Conservation (phyloP, 2,888 invertebrate species). For the Phlogophora meticulosa region DNA sequence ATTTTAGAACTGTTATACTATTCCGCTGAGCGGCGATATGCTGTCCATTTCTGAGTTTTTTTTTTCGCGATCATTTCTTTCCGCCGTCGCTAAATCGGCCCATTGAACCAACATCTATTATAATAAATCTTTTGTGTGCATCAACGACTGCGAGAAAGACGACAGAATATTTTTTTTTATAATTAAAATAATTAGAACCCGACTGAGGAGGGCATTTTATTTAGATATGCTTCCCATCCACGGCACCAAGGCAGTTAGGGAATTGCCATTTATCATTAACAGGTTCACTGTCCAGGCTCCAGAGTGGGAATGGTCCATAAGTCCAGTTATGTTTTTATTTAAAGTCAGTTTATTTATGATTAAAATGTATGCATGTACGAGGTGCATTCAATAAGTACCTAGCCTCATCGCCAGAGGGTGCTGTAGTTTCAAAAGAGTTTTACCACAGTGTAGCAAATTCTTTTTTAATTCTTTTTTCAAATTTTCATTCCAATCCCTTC, state of each 20-base stretch:
- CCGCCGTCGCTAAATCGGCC: slow-evolving; percentile 51
- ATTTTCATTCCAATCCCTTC: no score
- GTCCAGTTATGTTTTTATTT: slow-evolving; percentile 22
- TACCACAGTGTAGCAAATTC: no score
- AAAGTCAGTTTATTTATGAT: slow-evolving; percentile 14
- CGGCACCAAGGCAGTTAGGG: slow-evolving; percentile 50
- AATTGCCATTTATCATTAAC: slow-evolving; percentile 63
- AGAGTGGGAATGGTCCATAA: slow-evolving; percentile 17
- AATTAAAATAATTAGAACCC: not conserved
- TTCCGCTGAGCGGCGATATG: slow-evolving; percentile 46
- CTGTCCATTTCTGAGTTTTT: slow-evolving; percentile 49
- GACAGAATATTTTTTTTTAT: not conserved
- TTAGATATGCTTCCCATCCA: slow-evolving; percentile 67
- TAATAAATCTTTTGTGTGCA: slow-evolving; percentile 4
- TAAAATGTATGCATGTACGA: slow-evolving; percentile 13
- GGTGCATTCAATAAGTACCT: no score
- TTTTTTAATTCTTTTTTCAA: no score
- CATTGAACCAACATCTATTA: slow-evolving; percentile 50
- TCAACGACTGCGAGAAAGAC: slow-evolving; percentile 1
- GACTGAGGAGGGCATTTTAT: slow-evolving; percentile 59
- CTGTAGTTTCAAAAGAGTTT: no score
- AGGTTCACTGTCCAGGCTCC: slow-evolving; percentile 18
- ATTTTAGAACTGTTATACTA: slow-evolving; percentile 55
- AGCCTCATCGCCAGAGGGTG: no score
- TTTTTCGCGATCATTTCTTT: no score